Base-by-base conservation (phyloP, 2,797 vertebrate species). In the Periophthalmus magnuspinnatus region DNA sequence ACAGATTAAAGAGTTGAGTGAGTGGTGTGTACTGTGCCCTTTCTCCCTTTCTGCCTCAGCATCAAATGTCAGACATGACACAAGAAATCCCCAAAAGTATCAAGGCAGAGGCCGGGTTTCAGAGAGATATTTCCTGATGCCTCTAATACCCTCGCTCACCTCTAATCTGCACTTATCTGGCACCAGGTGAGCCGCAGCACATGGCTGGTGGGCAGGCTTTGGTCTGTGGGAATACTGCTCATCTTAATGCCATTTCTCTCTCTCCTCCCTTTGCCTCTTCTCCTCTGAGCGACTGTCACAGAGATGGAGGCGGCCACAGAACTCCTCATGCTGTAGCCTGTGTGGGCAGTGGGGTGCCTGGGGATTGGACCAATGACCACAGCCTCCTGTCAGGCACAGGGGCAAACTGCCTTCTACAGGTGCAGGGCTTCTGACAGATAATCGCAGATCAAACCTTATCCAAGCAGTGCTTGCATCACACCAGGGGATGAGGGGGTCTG, bases 121-220 rank as follows among this genome's bases (percentile, higher is more conserved):
- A 81, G 71, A 81, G 65, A 85, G 71, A 86, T 60, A 74, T 78
- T 84, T 87, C 83, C 77, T 81, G 64, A 70, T 77, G 69, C 79
- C 80, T 81, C 66, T 88, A 90, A 90, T 84, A 82, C 81, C 76
- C 62, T 86, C 86, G 71, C 80, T 82, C 71, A 85, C 65, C 82
- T 88, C 83, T 91, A 89, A 92, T 91, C 90, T 90, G 82, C 86
- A 91, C 84, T 90, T 90, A 89, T 91, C 85, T 89, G 86, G 78
- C 82, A 90, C 80, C 86, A 92, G 90, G 89, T 89, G 90, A 90
- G 88, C 85, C 3, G 48, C 78, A 68, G 84, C 88, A 85, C 87
- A 90, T 88, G 82, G 85, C 87, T 90, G 83, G 73, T 88, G 88
- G 89, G 86, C 84, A 88, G 77, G 88, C 90, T 91, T 91, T 89